Conservation (phyloP, 2,888 invertebrate species). For the Nomada flava region DNA sequence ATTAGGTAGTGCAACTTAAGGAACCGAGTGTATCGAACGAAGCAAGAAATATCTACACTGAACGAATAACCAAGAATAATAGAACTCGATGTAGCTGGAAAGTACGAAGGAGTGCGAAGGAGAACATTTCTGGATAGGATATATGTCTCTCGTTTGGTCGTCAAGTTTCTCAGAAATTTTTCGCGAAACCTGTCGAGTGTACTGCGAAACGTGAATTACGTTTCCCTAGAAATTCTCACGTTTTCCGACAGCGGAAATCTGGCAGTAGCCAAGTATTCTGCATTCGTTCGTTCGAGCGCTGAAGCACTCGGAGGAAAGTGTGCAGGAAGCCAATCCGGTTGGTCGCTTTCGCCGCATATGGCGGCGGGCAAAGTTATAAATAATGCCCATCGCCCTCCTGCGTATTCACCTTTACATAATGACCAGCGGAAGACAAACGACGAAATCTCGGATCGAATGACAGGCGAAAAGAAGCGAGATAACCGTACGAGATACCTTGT, state of each 20-base stretch:
- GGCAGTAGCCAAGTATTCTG: background rate
- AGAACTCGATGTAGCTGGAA: background rate
- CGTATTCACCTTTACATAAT: conserved; percentile 65
- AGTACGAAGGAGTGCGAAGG: background rate
- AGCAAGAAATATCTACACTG: background rate
- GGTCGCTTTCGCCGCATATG: conserved; percentile 60
- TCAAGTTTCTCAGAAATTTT: background rate
- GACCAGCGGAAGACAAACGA: conserved; percentile 52
- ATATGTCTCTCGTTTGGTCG: background rate
- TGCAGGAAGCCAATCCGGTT: conserved; percentile 62
- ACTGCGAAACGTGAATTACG: background rate
- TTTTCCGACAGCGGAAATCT: background rate
- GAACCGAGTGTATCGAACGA: background rate
- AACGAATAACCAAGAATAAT: conserved; percentile 9
- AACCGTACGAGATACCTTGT: conserved; percentile 19
- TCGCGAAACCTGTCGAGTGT: background rate
- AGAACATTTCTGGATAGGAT: background rate
- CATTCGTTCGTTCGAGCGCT: conserved; percentile 14
- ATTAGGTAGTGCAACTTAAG: background rate
- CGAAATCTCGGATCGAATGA: conserved; percentile 63
- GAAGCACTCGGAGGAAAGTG: conserved; percentile 50
- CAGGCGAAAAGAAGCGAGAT: conserved; percentile 48
- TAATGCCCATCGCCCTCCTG: conserved; percentile 64
- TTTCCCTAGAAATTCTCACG: background rate
- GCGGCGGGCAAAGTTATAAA: conserved; percentile 65